Evolutionary conservation across 2,888 invertebrate genomes (phyloP).

Genomic region (Hydrotaea cyrtoneurina): DNA sequence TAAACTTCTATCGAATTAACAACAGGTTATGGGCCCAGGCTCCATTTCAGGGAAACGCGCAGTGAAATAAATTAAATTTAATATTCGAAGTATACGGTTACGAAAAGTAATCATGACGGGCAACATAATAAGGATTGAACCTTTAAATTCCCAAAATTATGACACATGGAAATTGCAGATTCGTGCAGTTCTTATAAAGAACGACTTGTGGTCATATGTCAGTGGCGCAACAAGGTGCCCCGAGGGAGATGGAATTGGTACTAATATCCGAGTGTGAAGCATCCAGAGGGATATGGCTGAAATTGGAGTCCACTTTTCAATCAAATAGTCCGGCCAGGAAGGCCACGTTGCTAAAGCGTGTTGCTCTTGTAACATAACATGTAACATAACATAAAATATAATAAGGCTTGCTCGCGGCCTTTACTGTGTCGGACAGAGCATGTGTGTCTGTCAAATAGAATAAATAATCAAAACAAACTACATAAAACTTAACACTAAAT

Average conservation of each 20-base stretch:
- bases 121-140: slow-evolving; percentile 49
- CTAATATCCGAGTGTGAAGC: slow-evolving; percentile 36
- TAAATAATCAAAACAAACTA: too few species aligned
- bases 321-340: not conserved
- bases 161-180: slow-evolving; percentile 62
- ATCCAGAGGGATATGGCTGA: not conserved
- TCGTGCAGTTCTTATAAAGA: slow-evolving; percentile 24
- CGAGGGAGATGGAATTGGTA: not conserved
- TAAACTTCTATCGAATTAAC: not conserved
- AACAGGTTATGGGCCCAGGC: slow-evolving; percentile 6
- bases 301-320: not conserved
- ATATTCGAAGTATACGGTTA: too few species aligned
- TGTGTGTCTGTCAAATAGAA: too few species aligned
- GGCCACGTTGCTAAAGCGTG: slow-evolving; percentile 49
- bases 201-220: not conserved
- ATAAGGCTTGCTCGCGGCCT: too few species aligned
- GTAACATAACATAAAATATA: too few species aligned
- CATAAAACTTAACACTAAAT: too few species aligned
- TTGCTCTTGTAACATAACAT: slow-evolving; percentile 74
- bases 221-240: slow-evolving; percentile 32
- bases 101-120: not conserved
- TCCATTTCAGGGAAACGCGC: too few species aligned
- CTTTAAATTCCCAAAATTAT: slow-evolving; percentile 61
- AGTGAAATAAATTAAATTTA: too few species aligned
- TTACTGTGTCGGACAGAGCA: too few species aligned